A percentile compares a stretch with the other conserved stretches of the same genome.
These are phyloP conservation scores for Phyllopteryx taeniolatus DNA, from an alignment of 2,113 vertebrate genomes.

Conservation along the genomic window DNA sequence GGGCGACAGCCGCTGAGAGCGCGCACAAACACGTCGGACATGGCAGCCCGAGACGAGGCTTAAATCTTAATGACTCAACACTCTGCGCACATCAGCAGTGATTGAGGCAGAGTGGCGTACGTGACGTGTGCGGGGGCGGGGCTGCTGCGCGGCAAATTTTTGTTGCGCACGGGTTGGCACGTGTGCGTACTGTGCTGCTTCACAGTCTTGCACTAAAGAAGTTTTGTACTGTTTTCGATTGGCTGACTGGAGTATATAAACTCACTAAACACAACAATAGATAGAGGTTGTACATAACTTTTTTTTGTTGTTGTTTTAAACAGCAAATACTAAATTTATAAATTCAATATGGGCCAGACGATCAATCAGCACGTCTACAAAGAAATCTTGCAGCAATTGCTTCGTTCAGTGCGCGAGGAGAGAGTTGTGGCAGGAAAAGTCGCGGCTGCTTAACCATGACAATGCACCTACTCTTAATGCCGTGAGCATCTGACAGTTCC, in stretches of 20 bases:
- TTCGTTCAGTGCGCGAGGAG: too few relatives aligned
- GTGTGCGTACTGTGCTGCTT: not conserved
- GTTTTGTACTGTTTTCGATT: not conserved
- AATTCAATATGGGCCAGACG: too few relatives aligned
- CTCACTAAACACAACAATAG: too few relatives aligned
- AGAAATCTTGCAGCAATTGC: too few relatives aligned
- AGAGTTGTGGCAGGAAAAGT: too few relatives aligned
- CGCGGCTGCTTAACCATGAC: too few relatives aligned
- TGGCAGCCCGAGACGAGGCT: constrained; percentile 19
- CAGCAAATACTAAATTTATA: too few relatives aligned
- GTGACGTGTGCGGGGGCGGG: constrained; percentile 5
- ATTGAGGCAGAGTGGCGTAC: constrained; percentile 34
- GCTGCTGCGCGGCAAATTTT: constrained; percentile 6
- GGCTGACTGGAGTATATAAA: not conserved
- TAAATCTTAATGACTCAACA: constrained; percentile 60
- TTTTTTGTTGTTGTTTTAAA: too few relatives aligned
- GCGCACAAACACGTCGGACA: constrained; percentile 44
- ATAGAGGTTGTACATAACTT: too few relatives aligned
- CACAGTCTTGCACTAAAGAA: not conserved
- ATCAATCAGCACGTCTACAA: too few relatives aligned
- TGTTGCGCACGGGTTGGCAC: not conserved
- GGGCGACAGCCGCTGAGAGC: constrained; percentile 43
- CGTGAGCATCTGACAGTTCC: too few relatives aligned
- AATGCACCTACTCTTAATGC: too few relatives aligned
- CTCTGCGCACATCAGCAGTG: constrained; percentile 40